Percentiles rank a stretch among this genome's conserved stretches.
phyloP scores from a whole-genome alignment of 30 jellyfish, hydroid and myxozoan genomes.

The Aurelia coerulea region DNA sequence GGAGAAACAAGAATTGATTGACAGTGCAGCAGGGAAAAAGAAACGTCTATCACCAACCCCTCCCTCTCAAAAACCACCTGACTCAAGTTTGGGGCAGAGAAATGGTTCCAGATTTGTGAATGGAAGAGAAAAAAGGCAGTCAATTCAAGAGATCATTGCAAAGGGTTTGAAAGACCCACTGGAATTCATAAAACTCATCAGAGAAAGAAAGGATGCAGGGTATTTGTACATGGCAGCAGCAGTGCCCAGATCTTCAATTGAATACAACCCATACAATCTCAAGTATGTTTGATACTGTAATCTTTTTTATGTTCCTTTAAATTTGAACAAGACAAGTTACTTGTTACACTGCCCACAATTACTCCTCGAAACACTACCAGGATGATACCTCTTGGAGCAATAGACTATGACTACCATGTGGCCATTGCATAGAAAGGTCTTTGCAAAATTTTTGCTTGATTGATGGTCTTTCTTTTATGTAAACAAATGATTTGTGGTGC shows the following conservation, averaged over 20 bases:
- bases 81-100: constrained; percentile 11
- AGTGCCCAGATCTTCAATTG: constrained; percentile 84
- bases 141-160: constrained; percentile 67
- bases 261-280: constrained; percentile 88
- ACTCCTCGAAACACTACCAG: no score
- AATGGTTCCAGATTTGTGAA: constrained; percentile 23
- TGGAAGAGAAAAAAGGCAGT: constrained; percentile 31
- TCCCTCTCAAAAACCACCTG: constrained; percentile 26
- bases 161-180: constrained; percentile 71
- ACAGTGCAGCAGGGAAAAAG: constrained; percentile 62
- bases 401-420: no score
- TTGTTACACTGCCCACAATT: not conserved
- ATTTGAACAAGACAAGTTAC: not conserved
- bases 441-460: no score
- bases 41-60: constrained; percentile 50
- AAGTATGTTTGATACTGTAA: constrained; percentile 45
- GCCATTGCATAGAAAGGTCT: no score
- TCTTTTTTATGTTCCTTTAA: not conserved
- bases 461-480: no score
- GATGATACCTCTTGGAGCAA: no score
- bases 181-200: constrained; percentile 67
- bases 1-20: constrained; percentile 75
- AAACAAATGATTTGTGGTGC: no score
- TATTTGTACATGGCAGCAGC: constrained; percentile 94
- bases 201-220: constrained; percentile 85